Conservation (phyloP, 2,888 invertebrate species). For the Dendrolimus houi region DNA sequence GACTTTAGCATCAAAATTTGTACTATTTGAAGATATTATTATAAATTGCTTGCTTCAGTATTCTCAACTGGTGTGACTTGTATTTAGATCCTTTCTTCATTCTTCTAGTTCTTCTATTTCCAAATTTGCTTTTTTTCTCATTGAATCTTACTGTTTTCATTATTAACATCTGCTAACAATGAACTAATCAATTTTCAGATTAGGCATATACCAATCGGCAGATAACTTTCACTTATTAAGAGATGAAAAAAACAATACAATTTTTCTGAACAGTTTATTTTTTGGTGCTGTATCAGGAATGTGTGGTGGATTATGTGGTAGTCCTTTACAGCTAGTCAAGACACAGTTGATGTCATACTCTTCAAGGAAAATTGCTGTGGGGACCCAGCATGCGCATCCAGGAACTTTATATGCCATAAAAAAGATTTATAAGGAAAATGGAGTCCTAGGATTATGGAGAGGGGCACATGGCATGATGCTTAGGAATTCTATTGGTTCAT, state of each 20-base stretch:
- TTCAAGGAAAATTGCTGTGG: conserved; percentile 87
- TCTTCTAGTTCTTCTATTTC: too few relatives aligned
- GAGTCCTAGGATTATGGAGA: conserved; percentile 79
- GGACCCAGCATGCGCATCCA: conserved; percentile 87
- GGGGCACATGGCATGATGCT: conserved; percentile 86
- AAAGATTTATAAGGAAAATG: conserved; percentile 76
- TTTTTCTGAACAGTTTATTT: conserved; percentile 80
- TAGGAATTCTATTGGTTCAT: conserved; percentile 88
- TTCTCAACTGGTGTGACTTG: too few relatives aligned
- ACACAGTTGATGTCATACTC: conserved; percentile 90
- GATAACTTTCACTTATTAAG: conserved; percentile 79
- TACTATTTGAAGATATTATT: too few relatives aligned
- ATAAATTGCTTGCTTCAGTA: too few relatives aligned
- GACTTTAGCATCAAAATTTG: too few relatives aligned
- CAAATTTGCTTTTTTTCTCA: too few relatives aligned
- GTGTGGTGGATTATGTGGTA: conserved; percentile 85
- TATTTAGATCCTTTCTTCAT: too few relatives aligned
- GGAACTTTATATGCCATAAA: conserved; percentile 80
- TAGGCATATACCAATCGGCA: conserved; percentile 86
- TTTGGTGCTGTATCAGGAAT: conserved; percentile 88
- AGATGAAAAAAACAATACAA: conserved; percentile 80
- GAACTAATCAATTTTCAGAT: conserved; percentile 48
- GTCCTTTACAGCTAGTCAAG: conserved; percentile 93
- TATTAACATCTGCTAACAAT: too few relatives aligned
- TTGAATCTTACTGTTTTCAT: too few relatives aligned